These are phyloP conservation scores for Luffia ferchaultella DNA, from an alignment of 2,888 invertebrate genomes.

Conservation along the genomic window DNA sequence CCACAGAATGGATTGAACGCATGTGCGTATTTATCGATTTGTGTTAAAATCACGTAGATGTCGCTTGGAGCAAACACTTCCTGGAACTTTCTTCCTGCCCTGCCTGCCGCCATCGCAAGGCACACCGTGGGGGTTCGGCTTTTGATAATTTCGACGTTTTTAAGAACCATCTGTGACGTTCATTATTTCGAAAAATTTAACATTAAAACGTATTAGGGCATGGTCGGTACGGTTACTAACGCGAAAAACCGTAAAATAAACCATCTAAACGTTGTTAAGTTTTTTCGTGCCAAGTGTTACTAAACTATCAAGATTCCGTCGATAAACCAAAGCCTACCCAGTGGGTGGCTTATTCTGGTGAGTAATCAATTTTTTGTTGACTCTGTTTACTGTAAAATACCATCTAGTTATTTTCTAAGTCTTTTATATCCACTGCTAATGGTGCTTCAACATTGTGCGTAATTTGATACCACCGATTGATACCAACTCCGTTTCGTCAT, in stretches of 20 bases:
- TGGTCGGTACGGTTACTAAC: conserved; percentile 55
- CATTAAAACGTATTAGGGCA: conserved; percentile 48
- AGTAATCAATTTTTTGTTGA: conserved; percentile 29
- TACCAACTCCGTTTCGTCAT: too few relatives aligned
- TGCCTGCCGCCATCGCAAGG: too few relatives aligned
- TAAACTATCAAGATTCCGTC: conserved; percentile 85
- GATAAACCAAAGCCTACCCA: conserved; percentile 80
- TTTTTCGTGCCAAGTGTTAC: conserved; percentile 64
- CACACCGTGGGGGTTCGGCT: background rate
- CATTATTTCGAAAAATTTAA: background rate
- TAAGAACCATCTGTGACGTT: background rate
- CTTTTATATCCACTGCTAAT: too few relatives aligned
- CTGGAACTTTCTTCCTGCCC: background rate
- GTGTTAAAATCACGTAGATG: too few relatives aligned
- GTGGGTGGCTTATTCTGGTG: conserved; percentile 81
- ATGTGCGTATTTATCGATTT: background rate
- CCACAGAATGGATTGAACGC: too few relatives aligned
- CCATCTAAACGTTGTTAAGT: conserved; percentile 52
- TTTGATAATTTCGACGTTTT: background rate
- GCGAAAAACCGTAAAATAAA: conserved; percentile 49
- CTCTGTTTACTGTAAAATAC: too few relatives aligned
- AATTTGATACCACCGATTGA: background rate
- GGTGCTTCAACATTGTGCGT: conserved; percentile 4
- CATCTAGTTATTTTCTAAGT: too few relatives aligned
- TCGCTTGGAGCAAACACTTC: too few relatives aligned